phyloP scores from a whole-genome alignment of 2,888 invertebrate genomes.

The Leucania comma region DNA sequence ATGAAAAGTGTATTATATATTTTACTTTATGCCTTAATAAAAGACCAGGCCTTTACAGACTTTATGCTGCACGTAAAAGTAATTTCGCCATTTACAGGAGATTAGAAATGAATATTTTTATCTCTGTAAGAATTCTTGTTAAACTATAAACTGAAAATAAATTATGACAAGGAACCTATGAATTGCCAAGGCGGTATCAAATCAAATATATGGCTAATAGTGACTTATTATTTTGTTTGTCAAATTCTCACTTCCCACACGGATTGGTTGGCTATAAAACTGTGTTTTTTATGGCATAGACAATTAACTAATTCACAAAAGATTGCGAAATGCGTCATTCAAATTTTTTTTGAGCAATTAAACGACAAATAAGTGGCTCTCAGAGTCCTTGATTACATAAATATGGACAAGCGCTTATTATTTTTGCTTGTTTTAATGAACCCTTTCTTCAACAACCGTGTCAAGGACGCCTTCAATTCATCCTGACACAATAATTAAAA shows the following conservation, averaged over 20 bases:
- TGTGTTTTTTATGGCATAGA: not conserved
- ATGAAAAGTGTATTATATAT: conserved; percentile 8
- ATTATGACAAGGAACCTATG: not conserved
- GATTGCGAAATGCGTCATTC: conserved; percentile 9
- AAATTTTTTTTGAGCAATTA: not conserved
- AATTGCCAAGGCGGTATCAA: not conserved
- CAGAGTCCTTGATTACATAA: not conserved
- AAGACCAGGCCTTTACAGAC: not conserved
- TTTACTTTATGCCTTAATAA: not conserved
- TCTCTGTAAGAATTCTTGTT: not conserved
- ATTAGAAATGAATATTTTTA: not conserved
- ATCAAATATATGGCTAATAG: not conserved
- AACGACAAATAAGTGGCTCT: not conserved
- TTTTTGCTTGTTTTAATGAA: conserved; percentile 13
- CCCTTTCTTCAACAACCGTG: not conserved
- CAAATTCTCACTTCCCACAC: not conserved
- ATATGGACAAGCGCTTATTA: not conserved
- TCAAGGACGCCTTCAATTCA: not conserved
- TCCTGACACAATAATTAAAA: not conserved
- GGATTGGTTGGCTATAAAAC: not conserved
- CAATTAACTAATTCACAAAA: not conserved
- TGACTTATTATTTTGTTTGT: not conserved
- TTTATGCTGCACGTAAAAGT: not conserved
- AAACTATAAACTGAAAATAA: not conserved
- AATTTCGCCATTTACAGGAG: not conserved